Base-by-base conservation (phyloP, 2,113 vertebrate genomes). In the Myiozetetes cayanensis region DNA sequence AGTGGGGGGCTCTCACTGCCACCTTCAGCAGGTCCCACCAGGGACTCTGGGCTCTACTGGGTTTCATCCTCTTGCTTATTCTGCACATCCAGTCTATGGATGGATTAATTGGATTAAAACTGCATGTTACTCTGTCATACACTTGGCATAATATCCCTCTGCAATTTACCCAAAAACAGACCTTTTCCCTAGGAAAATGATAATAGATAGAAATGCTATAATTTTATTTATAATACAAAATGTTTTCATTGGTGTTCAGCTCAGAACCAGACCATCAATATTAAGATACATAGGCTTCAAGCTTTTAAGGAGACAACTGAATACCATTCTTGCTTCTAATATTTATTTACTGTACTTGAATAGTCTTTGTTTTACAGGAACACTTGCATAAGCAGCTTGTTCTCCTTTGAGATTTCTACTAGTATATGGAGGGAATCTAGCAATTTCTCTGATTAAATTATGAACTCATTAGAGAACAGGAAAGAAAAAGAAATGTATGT, bases 381-480 rank as follows among this genome's bases (percentile, higher is more conserved):
- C 55, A 87, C 81, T 92, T 96, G 79, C 70, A 81, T 89, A 93
- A 97, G 82, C 56, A 93, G 72, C 61, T 95, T 67, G 55, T 87
- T 96, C 88, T 93, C 95, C 95, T 96, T 81, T 87, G 96, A 96
- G 96, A 87, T 82, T 97, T 96, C 41, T 58, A 73, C 47, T 53
- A 77, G 92, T 89, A 53, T 83, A 89, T 87, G 55, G 53, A 93
- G 68, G 79, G 63, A 96, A 87, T 90, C 56, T 96, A 94, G 94
- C 85, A 84, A 87, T 97, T 96, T 92, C 80, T 93, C 76, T 87
- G 88, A 82, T 96, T 97, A 97, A 97, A 97, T 96, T 94, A 96
- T 75, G 55, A 89, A 92, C 63, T 96, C 86, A 93, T 98, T 96
- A 97, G 87, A 56, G 80, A 95, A 65, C 24, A 81, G 77, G 65